Evolutionary conservation across 1,140 invertebrate genomes (phyloP).

Genomic region (Whitmania pigra): DNA sequence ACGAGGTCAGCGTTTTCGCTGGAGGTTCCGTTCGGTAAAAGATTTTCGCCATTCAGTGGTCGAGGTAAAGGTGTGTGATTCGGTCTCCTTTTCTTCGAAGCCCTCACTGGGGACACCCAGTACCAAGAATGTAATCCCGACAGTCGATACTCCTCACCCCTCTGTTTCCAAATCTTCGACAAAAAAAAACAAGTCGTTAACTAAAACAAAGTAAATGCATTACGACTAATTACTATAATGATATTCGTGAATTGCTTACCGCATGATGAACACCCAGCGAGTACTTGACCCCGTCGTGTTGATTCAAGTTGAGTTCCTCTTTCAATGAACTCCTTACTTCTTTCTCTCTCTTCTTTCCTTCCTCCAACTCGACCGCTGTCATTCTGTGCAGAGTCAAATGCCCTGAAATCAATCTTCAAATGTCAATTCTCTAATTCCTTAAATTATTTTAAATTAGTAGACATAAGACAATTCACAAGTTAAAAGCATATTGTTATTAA

Average conservation of each 20-base stretch:
- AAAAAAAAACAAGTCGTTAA: neutral
- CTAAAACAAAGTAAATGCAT: neutral
- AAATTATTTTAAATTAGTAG: too few relatives aligned
- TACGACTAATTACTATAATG: neutral
- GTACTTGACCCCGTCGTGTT: constrained; percentile 60
- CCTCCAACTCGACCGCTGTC: constrained; percentile 77
- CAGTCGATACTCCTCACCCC: constrained; percentile 89
- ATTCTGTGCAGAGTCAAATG: constrained; percentile 68
- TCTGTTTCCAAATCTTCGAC: constrained; percentile 66
- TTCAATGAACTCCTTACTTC: constrained; percentile 32
- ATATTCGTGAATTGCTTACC: constrained; percentile 34
- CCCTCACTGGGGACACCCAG: constrained; percentile 57
- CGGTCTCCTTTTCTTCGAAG: neutral
- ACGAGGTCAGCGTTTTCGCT: neutral
- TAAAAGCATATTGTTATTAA: too few relatives aligned
- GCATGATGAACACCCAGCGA: constrained; percentile 77
- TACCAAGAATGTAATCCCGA: constrained; percentile 88
- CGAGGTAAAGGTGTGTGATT: neutral
- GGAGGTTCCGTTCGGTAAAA: neutral
- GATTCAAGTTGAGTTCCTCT: constrained; percentile 22
- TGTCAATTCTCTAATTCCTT: too few relatives aligned
- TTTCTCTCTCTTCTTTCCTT: constrained; percentile 60
- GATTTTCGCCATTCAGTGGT: neutral
- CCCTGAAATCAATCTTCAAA: constrained; percentile 35
- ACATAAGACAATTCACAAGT: too few relatives aligned